Percentiles rank a stretch among this genome's conserved stretches.
Conservation (phyloP, 2,888 invertebrate species). For the Herminia tarsipennalis region DNA sequence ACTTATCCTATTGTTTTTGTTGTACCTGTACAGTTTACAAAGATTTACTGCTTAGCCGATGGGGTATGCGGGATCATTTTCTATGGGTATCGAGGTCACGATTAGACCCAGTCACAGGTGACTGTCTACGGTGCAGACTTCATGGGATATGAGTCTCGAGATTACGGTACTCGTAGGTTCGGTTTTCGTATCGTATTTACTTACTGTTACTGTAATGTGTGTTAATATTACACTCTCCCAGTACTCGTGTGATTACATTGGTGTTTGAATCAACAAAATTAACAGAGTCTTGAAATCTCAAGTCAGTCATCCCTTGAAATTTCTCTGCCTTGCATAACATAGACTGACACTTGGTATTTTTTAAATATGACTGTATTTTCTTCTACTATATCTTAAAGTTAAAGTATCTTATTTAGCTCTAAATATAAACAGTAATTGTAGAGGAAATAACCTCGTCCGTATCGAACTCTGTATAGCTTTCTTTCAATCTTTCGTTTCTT, state of each 20-base stretch:
- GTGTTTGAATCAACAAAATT: neutral
- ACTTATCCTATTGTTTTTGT: constrained; percentile 51
- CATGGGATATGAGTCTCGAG: constrained; percentile 38
- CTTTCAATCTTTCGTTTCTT: constrained; percentile 36
- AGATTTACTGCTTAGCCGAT: constrained; percentile 35
- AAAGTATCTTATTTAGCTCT: neutral
- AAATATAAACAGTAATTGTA: neutral
- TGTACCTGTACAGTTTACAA: constrained; percentile 36
- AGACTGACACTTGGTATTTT: too few relatives aligned
- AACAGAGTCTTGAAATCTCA: neutral
- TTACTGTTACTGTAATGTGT: constrained; percentile 29
- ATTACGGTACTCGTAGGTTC: constrained; percentile 35
- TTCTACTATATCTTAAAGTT: too few relatives aligned
- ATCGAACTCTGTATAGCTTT: constrained; percentile 29
- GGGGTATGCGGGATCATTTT: constrained; percentile 43
- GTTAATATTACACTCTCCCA: constrained; percentile 12
- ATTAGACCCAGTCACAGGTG: constrained; percentile 40
- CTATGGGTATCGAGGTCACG: constrained; percentile 38
- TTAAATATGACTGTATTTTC: neutral
- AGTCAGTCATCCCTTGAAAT: too few relatives aligned
- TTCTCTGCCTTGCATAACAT: too few relatives aligned
- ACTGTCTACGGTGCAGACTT: constrained; percentile 40
- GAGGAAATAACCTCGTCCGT: neutral
- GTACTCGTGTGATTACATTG: constrained; percentile 1
- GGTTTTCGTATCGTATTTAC: constrained; percentile 33